These are phyloP conservation scores for Myotis daubentonii DNA, from an alignment of 2,797 vertebrate genomes.

Conservation along the genomic window DNA sequence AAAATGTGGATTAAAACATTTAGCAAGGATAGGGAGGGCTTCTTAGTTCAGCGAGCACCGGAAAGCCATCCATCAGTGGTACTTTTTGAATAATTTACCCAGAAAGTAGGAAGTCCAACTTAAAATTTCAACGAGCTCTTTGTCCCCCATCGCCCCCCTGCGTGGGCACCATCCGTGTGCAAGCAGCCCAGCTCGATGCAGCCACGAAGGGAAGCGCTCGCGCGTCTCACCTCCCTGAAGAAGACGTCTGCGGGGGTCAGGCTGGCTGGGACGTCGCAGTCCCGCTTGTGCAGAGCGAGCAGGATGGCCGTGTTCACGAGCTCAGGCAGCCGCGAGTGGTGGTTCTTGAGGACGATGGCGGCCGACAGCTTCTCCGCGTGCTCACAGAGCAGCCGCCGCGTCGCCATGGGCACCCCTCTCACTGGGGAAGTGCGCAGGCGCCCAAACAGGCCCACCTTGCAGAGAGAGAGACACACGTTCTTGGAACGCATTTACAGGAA, in stretches of 20 bases:
- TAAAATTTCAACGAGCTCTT: background rate
- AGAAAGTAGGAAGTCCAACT: background rate
- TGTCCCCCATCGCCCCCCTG: background rate
- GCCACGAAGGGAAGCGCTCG: background rate
- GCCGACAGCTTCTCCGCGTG: conserved; percentile 95
- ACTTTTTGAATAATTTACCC: background rate
- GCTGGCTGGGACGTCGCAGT: conserved; percentile 85
- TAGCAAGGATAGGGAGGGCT: background rate
- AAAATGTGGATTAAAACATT: background rate
- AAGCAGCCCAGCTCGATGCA: fast-evolving
- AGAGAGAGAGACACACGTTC: background rate
- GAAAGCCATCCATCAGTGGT: background rate
- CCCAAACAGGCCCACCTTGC: conserved; percentile 92
- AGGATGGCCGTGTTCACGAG: conserved; percentile 91
- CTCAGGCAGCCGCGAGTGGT: conserved; percentile 91
- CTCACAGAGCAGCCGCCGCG: conserved; percentile 93
- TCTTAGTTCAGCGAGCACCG: background rate
- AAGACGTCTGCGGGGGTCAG: conserved; percentile 96
- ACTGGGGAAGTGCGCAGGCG: conserved; percentile 86
- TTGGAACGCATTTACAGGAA: background rate
- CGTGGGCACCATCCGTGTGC: too few relatives aligned
- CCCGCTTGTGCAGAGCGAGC: conserved; percentile 87
- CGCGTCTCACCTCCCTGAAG: conserved; percentile 93
- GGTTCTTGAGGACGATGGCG: conserved; percentile 93
- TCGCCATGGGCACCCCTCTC: conserved; percentile 89